Percentiles rank a stretch among this genome's conserved stretches.
Conservation (phyloP, 2,797 vertebrate genomes). For the Syngnathus acus region DNA sequence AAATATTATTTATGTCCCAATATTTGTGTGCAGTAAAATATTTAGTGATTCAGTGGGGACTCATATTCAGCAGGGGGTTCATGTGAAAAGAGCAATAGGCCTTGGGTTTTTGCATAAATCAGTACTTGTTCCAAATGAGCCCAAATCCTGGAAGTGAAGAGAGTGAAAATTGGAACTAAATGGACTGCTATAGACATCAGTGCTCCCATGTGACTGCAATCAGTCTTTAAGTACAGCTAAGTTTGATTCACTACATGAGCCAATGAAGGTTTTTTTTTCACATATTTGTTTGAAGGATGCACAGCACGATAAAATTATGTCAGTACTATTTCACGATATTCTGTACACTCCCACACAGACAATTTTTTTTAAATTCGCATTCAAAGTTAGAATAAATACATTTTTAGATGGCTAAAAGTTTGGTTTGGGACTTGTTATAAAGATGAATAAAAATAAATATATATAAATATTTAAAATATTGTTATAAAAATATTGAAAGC, state of each 20-base stretch:
- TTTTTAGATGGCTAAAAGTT: too few relatives aligned
- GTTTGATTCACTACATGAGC: constrained; percentile 22
- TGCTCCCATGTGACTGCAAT: constrained; percentile 45
- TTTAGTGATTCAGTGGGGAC: constrained; percentile 60
- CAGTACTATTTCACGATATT: neutral
- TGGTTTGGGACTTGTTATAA: too few relatives aligned
- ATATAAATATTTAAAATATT: neutral
- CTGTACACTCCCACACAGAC: neutral
- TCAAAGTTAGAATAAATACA: too few relatives aligned
- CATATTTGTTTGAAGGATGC: constrained; percentile 26
- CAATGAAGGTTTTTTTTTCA: constrained; percentile 15
- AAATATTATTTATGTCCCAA: constrained; percentile 59
- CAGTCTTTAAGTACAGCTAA: constrained; percentile 37
- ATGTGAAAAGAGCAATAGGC: constrained; percentile 63
- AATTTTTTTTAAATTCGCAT: too few relatives aligned
- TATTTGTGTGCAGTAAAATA: constrained; percentile 65
- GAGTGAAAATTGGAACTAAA: constrained; percentile 48
- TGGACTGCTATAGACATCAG: constrained; percentile 40
- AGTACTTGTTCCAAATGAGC: constrained; percentile 57
- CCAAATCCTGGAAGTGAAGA: constrained; percentile 30
- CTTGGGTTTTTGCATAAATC: constrained; percentile 66
- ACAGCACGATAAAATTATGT: constrained; percentile 18
- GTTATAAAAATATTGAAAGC: constrained; percentile 14
- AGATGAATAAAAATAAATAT: too few relatives aligned
- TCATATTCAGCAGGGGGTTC: constrained; percentile 55